Base-by-base conservation (phyloP, 2,888 invertebrate genomes). In the Hypsopygia costalis region DNA sequence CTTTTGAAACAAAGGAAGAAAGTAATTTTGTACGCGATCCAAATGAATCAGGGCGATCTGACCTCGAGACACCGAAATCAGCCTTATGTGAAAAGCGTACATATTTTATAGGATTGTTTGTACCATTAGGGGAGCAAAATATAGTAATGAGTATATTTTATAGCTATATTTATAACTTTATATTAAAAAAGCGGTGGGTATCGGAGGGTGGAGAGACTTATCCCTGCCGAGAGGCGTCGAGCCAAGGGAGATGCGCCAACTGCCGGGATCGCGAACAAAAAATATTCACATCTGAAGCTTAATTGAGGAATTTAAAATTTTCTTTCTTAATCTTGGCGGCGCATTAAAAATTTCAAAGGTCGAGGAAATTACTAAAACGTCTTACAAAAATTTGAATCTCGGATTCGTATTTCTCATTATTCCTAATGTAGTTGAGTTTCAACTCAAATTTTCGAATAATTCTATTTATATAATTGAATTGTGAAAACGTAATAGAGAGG, bases 101-200 rank as follows among this genome's bases (percentile, higher is more conserved):
- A 56, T 39, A 39, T 61, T 56, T 55, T 57, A 47, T 37, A 40
- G 51, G 52, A 70, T 76, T 79, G 76, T 81, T 70, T 69, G 66
- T 51, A 47, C 60, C 57, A 66, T 65, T 66, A 66, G 69, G 80
- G 76, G 75, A 70, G 69, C 49, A 55, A 66, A 73, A 71, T 64
- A 63, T 72, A 62, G 66, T 76, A 81, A 81, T 81, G 80, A 79
- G 66, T 65, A 64, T 60, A 63, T 69, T 64, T 67, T 53, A 55
- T 58, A 54, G 60, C 53, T 58, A 57, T 49, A 48, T 61, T 56
- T 47, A 47, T 33, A 49, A 53, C 49, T 53, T 46, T 58, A 49
- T 62, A 58, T 59, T 63, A 72, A 71, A 72, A 69, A 72, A 55
- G 62, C 52, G 47, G 59, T 73, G 80, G 78, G 78, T 72, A 70